Evolutionary conservation across 2,797 vertebrate species (phyloP), one percentile per base, ranked within the genome.

Genomic region (Rhinoraja longicauda): DNA sequence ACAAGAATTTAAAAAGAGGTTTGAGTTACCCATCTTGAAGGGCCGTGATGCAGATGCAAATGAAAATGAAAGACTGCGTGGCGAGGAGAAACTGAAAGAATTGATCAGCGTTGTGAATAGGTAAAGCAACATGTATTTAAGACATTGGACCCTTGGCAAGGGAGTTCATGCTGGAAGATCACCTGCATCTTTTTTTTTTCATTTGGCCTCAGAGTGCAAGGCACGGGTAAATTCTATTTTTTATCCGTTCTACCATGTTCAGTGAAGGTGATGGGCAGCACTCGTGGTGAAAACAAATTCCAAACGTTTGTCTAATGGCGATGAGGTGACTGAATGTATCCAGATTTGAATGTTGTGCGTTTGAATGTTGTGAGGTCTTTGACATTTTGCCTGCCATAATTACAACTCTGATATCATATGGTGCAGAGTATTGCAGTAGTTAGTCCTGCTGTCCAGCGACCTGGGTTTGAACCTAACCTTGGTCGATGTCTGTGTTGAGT

Each of bases 1-100:
- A 24, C 97, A 98, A 84, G 98, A 99, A 94, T 99, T 99, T 94
- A 99, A 99, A 95, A 99, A 96, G 94, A 97, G 97, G 2, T 99
- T 99, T 94, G 99, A 99, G 95, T 95, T 99, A 93, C 98, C 98
- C 32, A 99, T 99, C 94, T 95, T 99, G 93, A 99, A 98, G 95
- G 98, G 99, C 86, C 96, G 98, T 93, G 99, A 99, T 36, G 98
- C 99, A 0, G 97, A 97, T 93, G 98, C 99, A 90, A 98, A 97
- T 82, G 97, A 97, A 93, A 96, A 95, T 93, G 98, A 98, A 36
- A 94, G 98, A 93, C 95, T 96, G 70, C 94, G 94, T 0, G 99
- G 99, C 94, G 99, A 99, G 94, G 97, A 98, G 93, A 98, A 98
- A 93, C 97, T 99, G 26, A 97, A 96, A 94, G 98, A 99, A 94